Evolutionary conservation across 2,888 invertebrate species (phyloP), one percentile per base, ranked within the genome.

Genomic region (Perizoma flavofasciatum): DNA sequence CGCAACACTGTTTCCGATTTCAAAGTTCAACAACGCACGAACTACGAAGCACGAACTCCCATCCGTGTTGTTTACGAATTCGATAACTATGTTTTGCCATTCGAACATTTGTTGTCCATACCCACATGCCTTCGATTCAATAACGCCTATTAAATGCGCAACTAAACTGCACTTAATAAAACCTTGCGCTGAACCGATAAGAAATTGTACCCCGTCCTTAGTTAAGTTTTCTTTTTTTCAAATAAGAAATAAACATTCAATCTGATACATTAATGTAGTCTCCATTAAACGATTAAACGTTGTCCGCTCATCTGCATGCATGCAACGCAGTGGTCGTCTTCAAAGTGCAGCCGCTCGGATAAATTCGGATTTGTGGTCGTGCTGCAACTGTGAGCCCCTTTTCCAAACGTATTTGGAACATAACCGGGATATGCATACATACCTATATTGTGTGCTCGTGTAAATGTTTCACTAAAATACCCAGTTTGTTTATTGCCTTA

Each of bases 271-370:
- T 86, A 87, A 85, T 85, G 81, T 79, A 82, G 81, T 82, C 82
- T 83, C 84, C 86, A 87, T 85, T 86, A 85, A 86, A 88, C 83
- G 86, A 87, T 87, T 88, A 86, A 88, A 82, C 80, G 81, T 82
- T 82, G 82, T 81, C 80, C 83, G 78, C 84, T 86, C 86, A 88
- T 87, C 85, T 88, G 86, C 85, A 88, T 88, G 85, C 85, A 79
- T 82, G 77, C 79, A 75, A 73, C 77, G 82, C 79, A 76, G 81
- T 76, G 78, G 78, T 75, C 79, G 79, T 79, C 85, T 83, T 83
- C 85, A 87, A 83, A 86, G 85, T 77, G 79, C 79, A 86, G 77
- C 85, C 81, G 82, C 82, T 78, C 73, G 85, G 82, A 82, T 85
- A 83, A 82, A 86, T 83, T 83, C 78, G 81, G 83, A 83, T 83